A percentile compares a stretch with the other conserved stretches of the same genome.
Conservation (phyloP, 2,113 vertebrate genomes). For the Chloropsis hardwickii region DNA sequence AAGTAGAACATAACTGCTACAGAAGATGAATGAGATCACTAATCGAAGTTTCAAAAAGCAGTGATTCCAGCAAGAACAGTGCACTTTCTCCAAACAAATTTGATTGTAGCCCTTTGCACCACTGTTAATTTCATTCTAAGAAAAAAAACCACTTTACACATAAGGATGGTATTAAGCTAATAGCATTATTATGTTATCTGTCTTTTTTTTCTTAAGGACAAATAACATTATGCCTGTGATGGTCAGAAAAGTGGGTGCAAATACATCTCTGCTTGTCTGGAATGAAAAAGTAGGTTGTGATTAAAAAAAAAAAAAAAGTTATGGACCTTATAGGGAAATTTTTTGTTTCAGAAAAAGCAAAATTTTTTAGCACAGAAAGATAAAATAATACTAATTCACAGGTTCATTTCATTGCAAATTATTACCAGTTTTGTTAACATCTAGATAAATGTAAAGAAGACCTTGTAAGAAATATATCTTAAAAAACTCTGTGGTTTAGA, state of each 20-base stretch:
- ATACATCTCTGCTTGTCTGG: neutral
- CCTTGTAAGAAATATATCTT: neutral
- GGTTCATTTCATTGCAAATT: neutral
- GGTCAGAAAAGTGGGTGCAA: neutral
- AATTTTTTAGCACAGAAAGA: neutral
- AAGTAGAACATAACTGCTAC: neutral
- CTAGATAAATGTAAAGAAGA: neutral
- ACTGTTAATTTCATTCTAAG: neutral
- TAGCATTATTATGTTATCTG: neutral
- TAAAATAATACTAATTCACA: neutral
- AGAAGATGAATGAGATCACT: neutral
- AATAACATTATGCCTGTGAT: neutral
- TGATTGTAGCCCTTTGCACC: neutral
- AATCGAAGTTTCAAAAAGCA: neutral
- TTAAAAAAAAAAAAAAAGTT: neutral
- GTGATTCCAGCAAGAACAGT: neutral
- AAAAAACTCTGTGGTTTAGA: neutral
- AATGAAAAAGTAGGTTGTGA: neutral
- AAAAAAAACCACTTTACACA: neutral
- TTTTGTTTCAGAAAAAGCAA: neutral
- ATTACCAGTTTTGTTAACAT: neutral
- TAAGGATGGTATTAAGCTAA: slow-evolving; percentile 34
- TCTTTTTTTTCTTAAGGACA: neutral
- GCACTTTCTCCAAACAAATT: neutral
- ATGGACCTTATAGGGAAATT: neutral